These are phyloP conservation scores for Ictalurus punctatus DNA, from an alignment of 2,113 vertebrate species.

Conservation along the genomic window DNA sequence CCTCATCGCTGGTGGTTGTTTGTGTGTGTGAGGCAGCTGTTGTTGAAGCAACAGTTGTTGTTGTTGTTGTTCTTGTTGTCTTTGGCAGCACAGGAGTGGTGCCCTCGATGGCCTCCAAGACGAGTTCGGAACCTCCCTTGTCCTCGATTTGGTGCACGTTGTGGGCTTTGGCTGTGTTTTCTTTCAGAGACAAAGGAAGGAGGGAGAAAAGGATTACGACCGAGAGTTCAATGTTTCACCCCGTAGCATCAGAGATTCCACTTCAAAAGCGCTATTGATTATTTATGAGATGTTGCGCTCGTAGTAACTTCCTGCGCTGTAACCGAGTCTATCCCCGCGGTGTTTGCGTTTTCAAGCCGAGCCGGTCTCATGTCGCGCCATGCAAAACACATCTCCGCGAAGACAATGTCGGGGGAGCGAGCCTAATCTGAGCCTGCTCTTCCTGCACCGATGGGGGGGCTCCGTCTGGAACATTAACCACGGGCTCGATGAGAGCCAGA, in stretches of 20 bases:
- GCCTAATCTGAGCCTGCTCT: constrained; percentile 40
- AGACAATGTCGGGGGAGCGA: constrained; percentile 34
- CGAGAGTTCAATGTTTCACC: constrained; percentile 34
- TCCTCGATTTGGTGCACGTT: constrained; percentile 67
- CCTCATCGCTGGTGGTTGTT: constrained; percentile 3
- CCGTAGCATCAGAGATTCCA: constrained; percentile 25
- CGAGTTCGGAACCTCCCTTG: constrained; percentile 62
- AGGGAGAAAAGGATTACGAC: constrained; percentile 36
- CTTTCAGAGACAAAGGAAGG: constrained; percentile 62
- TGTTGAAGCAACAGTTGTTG: constrained; percentile 50
- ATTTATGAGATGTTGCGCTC: constrained; percentile 49
- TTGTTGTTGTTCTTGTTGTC: constrained; percentile 45
- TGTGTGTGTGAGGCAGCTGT: constrained; percentile 48
- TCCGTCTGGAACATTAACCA: constrained; percentile 45
- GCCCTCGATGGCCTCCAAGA: constrained; percentile 58
- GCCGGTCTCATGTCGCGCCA: constrained; percentile 48
- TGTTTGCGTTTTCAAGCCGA: constrained; percentile 47
- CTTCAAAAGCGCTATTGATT: constrained; percentile 57
- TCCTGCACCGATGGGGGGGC: constrained; percentile 43
- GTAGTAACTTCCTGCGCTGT: constrained; percentile 50
- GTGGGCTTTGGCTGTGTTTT: constrained; percentile 67
- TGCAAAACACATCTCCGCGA: constrained; percentile 48
- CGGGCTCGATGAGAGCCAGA: neutral
- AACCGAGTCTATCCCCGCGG: constrained; percentile 49
- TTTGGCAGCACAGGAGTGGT: constrained; percentile 25